Conservation (phyloP, 2,888 invertebrate species). For the Clepsis dumicolana region DNA sequence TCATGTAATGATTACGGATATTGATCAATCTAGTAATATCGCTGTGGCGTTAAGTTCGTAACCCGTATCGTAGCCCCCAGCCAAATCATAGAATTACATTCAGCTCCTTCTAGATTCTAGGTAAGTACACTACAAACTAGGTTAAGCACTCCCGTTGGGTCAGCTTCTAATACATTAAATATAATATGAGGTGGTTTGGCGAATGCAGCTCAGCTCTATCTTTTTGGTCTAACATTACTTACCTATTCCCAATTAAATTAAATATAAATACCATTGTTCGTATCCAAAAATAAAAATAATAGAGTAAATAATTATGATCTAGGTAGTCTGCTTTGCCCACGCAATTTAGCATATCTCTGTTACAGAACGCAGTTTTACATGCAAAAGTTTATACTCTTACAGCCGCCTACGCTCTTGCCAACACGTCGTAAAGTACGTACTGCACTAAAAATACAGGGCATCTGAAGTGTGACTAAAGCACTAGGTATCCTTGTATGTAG, state of each 20-base stretch:
- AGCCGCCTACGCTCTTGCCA: too few relatives aligned
- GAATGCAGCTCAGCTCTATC: background rate
- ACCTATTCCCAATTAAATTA: background rate
- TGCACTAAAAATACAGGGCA: too few relatives aligned
- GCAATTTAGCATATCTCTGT: too few relatives aligned
- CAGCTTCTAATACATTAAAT: background rate
- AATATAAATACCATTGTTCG: background rate
- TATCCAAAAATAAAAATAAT: too few relatives aligned
- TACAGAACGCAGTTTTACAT: too few relatives aligned
- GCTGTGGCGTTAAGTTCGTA: background rate
- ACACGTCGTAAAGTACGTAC: too few relatives aligned
- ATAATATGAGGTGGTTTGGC: background rate
- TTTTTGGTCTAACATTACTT: background rate
- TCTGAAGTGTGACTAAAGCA: too few relatives aligned
- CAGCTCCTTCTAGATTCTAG: slow-evolving; percentile 1
- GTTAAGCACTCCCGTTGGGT: slow-evolving; percentile 2
- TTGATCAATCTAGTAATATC: background rate
- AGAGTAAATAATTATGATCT: too few relatives aligned
- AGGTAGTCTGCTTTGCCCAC: too few relatives aligned
- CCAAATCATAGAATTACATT: background rate
- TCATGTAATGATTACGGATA: background rate
- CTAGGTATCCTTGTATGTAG: too few relatives aligned
- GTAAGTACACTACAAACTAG: background rate
- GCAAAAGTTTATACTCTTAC: too few relatives aligned
- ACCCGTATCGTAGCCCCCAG: background rate